Evolutionary conservation across 2,888 invertebrate genomes (phyloP).

Genomic region (Chalcis sispes): DNA sequence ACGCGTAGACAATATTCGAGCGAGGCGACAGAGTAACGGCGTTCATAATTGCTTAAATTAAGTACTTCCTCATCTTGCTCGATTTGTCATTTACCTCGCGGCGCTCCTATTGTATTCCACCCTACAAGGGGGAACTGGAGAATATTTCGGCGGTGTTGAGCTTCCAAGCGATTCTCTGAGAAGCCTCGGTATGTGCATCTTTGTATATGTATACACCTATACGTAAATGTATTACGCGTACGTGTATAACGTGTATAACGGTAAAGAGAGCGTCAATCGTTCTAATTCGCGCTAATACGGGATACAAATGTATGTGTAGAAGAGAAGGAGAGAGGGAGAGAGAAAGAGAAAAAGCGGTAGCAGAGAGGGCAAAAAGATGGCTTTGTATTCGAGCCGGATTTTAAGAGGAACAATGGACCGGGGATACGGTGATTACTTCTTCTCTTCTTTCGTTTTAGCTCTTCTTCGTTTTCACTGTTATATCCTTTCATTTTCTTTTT

Average conservation of each 20-base stretch:
- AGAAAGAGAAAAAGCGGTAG: too few species aligned
- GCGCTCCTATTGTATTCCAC: constrained; percentile 43
- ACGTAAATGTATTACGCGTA: too few species aligned
- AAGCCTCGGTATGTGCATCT: too few species aligned
- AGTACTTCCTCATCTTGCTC: constrained; percentile 62
- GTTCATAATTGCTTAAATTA: constrained; percentile 63
- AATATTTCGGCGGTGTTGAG: constrained; percentile 8
- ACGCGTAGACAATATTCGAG: constrained; percentile 12
- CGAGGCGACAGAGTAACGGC: too few species aligned
- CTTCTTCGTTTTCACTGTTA: constrained; percentile 23
- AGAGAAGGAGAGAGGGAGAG: constrained; percentile 1
- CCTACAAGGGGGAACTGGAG: background rate
- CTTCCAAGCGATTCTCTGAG: background rate
- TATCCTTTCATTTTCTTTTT: constrained; percentile 22
- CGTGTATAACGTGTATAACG: constrained; percentile 4
- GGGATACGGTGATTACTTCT: constrained; percentile 53
- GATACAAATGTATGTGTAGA: constrained; percentile 20
- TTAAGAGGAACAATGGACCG: constrained; percentile 50
- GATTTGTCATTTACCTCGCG: constrained; percentile 60
- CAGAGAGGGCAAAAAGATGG: too few species aligned
- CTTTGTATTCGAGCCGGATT: constrained; percentile 43
- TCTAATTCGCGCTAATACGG: constrained; percentile 51
- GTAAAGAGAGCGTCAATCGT: constrained; percentile 23
- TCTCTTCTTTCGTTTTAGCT: constrained; percentile 28
- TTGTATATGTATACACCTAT: too few species aligned